Conservation (phyloP, 92 coral and sea anemone species). For the Micromussa lordhowensis region DNA sequence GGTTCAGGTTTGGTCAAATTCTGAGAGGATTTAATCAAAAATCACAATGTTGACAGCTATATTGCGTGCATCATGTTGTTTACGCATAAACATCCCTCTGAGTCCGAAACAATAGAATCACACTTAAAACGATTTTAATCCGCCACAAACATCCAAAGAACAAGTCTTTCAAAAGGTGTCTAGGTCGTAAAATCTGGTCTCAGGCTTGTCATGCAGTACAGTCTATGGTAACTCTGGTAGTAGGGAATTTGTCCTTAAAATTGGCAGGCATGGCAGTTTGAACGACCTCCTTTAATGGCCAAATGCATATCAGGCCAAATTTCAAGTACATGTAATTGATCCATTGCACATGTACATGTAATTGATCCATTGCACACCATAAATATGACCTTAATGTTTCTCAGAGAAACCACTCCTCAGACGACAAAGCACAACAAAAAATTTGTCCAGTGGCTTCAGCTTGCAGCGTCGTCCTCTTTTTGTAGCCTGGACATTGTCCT, state of each 20-base stretch:
- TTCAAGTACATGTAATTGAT: conserved; percentile 52
- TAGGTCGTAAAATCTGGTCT: too few relatives aligned
- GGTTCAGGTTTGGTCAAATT: too few relatives aligned
- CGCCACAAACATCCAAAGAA: too few relatives aligned
- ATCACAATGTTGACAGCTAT: too few relatives aligned
- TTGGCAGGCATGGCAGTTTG: conserved; percentile 48
- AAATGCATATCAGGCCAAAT: conserved; percentile 41
- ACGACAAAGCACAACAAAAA: conserved; percentile 56
- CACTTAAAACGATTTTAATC: too few relatives aligned
- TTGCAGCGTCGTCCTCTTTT: conserved; percentile 54
- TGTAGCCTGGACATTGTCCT: neutral
- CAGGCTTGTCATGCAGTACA: too few relatives aligned
- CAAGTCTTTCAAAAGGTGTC: too few relatives aligned
- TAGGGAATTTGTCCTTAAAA: conserved; percentile 40
- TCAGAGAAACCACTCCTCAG: conserved; percentile 68
- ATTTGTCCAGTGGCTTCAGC: conserved; percentile 45
- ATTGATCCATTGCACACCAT: conserved; percentile 52
- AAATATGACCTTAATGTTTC: conserved; percentile 49
- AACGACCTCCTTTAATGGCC: conserved; percentile 60
- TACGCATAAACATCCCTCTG: too few relatives aligned
- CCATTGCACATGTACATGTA: too few relatives aligned
- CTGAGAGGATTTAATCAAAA: too few relatives aligned
- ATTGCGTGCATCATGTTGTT: too few relatives aligned
- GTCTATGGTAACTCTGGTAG: conserved; percentile 40
- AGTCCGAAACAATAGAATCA: too few relatives aligned